These are phyloP conservation scores for Psilanteris sp. DNA, from an alignment of 1,140 invertebrate species.

Conservation along the genomic window DNA sequence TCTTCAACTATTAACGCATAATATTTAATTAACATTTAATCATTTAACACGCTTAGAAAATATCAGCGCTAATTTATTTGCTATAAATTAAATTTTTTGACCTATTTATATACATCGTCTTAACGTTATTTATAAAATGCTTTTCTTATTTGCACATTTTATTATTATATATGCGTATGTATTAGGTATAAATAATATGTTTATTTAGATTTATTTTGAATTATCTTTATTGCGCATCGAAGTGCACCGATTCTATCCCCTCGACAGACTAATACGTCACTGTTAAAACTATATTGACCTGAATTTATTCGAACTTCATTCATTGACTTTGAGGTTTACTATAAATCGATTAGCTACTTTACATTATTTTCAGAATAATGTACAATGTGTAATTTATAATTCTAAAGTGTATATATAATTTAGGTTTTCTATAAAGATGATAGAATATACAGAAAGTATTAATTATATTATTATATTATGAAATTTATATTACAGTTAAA, in stretches of 20 bases:
- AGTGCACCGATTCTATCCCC: too few species aligned
- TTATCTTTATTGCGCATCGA: too few species aligned
- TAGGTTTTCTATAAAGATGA: too few species aligned
- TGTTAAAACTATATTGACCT: constrained; percentile 28
- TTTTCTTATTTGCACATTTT: constrained; percentile 12
- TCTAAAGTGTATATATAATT: too few species aligned
- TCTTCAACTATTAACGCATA: constrained; percentile 10
- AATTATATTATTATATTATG: too few species aligned
- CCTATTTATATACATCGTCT: constrained; percentile 1
- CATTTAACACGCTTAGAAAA: constrained; percentile 22
- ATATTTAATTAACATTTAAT: constrained; percentile 54
- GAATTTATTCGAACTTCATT: constrained; percentile 18
- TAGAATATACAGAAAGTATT: too few species aligned
- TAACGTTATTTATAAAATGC: constrained; percentile 6
- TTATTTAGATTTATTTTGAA: too few species aligned
- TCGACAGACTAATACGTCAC: constrained; percentile 7
- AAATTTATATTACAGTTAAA: too few species aligned
- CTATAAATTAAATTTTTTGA: constrained; percentile 17
- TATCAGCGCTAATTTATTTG: constrained; percentile 37
- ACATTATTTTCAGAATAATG: too few species aligned
- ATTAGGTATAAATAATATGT: too few species aligned
- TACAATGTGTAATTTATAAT: too few species aligned
- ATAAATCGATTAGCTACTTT: constrained; percentile 5
- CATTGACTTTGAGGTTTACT: constrained; percentile 11
- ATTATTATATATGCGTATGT: too few species aligned